Conservation (phyloP, 2,113 vertebrate genomes). For the Mirounga angustirostris region DNA sequence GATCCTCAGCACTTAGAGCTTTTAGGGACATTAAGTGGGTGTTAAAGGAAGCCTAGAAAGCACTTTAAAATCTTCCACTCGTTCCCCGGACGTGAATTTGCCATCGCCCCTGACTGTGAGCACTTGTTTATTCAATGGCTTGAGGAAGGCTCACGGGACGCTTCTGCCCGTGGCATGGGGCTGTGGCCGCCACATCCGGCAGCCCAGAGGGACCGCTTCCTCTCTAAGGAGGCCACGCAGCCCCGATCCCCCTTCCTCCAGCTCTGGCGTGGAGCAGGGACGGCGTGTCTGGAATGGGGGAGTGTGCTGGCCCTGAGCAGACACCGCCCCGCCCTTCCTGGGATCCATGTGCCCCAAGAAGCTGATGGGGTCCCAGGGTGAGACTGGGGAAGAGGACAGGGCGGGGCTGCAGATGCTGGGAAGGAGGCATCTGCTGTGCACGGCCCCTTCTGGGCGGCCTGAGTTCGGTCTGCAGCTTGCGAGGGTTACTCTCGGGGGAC, state of each 20-base stretch:
- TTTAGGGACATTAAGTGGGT: not conserved
- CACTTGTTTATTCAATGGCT: not conserved
- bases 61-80: not conserved
- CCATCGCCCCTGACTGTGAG: not conserved
- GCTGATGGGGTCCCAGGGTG: not conserved
- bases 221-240: not conserved
- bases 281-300: accelerated
- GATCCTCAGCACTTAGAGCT: not conserved
- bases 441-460: accelerated
- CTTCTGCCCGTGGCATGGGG: too few species aligned
- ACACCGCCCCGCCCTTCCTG: accelerated
- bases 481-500: not conserved
- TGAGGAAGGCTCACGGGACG: too few species aligned
- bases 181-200: accelerated
- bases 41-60: not conserved
- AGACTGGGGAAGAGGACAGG: not conserved
- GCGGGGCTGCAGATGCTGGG: not conserved
- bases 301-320: not conserved
- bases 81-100: not conserved
- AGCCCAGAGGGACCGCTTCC: not conserved
- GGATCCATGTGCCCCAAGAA: not conserved
- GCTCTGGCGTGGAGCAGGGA: not conserved
- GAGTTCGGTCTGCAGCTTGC: not conserved
- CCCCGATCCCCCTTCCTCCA: not conserved
- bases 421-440: accelerated